Evolutionary conservation across 2,888 invertebrate genomes (phyloP).

Genomic region (Drosophila borealis): DNA sequence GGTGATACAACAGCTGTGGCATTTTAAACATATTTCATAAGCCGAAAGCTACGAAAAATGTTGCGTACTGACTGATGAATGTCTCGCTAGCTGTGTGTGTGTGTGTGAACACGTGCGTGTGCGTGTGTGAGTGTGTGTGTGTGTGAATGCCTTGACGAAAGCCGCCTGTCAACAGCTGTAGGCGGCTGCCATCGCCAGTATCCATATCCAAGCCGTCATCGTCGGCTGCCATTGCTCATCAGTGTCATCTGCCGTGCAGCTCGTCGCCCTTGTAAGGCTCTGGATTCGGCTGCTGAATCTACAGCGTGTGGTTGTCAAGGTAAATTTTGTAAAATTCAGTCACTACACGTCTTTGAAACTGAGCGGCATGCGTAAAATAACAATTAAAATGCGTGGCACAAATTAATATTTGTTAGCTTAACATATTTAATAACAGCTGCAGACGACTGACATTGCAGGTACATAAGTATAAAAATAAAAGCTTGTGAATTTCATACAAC

Average conservation of each 20-base stretch:
- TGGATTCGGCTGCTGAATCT: constrained; percentile 5
- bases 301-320: constrained; percentile 48
- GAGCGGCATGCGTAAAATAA: constrained; percentile 16
- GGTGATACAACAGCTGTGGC: constrained; percentile 23
- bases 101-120: neutral
- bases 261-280: neutral
- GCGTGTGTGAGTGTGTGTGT: constrained; percentile 10
- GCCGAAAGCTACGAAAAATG: constrained; percentile 51
- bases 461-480: neutral
- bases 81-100: constrained; percentile 1
- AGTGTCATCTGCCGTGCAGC: constrained; percentile 38
- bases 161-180: constrained; percentile 59
- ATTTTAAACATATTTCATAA: constrained; percentile 68
- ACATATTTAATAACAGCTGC: neutral
- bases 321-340: constrained; percentile 50
- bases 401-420: constrained; percentile 46
- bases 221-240: constrained; percentile 70
- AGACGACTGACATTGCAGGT: neutral
- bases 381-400: constrained; percentile 56
- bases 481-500: neutral
- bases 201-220: constrained; percentile 57
- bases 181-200: constrained; percentile 63
- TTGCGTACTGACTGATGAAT: constrained; percentile 46
- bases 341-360: constrained; percentile 11
- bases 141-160: constrained; percentile 39